A percentile compares a stretch with the other conserved stretches of the same genome.
Conservation (phyloP, 2,797 vertebrate species). For the Oreonectes daqikongensis region DNA sequence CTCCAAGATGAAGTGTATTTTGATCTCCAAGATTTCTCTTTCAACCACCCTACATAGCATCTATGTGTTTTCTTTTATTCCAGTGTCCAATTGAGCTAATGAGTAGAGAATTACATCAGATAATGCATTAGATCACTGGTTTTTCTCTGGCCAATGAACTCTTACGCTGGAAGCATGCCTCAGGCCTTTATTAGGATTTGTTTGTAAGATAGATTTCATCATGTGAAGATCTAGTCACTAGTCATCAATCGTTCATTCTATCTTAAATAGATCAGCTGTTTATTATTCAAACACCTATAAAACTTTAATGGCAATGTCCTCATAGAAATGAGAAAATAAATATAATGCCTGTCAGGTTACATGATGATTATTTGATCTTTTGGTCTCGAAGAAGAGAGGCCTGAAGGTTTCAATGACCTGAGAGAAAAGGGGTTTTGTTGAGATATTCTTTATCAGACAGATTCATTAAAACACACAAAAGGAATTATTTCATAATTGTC, state of each 20-base stretch:
- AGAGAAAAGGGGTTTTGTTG: no score
- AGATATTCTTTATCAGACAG: slow-evolving; percentile 12
- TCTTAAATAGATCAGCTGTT: neutral
- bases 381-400: neutral
- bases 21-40: no score
- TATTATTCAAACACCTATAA: neutral
- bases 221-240: neutral
- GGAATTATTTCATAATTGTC: slow-evolving; percentile 5
- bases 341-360: neutral
- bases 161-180: neutral
- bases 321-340: neutral
- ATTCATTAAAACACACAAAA: slow-evolving; percentile 18
- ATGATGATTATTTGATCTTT: neutral
- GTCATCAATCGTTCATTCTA: slow-evolving; percentile 1
- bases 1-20: no score
- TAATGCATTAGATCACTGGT: slow-evolving; percentile 32
- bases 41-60: neutral
- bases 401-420: neutral
- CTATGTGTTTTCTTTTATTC: slow-evolving; percentile 26
- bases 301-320: neutral
- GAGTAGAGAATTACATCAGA: slow-evolving; percentile 12
- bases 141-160: slow-evolving; percentile 11
- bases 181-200: slow-evolving; percentile 44
- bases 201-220: slow-evolving; percentile 17
- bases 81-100: slow-evolving; percentile 14